Conservation (phyloP, 2,113 vertebrate species). For the Microtus oregoni region DNA sequence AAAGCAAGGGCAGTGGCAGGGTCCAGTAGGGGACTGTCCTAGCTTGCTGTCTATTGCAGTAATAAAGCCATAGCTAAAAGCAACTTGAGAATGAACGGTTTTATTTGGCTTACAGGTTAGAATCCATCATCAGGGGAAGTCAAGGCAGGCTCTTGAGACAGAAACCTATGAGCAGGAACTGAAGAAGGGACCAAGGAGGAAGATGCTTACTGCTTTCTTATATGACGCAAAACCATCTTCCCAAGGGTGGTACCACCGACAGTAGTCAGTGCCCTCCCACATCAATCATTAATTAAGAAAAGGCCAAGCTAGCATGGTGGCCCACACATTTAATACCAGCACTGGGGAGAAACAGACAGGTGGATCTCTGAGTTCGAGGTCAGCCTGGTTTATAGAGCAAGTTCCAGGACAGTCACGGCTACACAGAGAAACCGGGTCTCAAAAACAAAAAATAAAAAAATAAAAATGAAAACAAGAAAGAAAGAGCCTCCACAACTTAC, state of each 20-base stretch:
- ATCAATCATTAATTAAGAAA: neutral
- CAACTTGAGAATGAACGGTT: neutral
- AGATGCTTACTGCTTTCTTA: neutral
- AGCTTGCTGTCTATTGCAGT: neutral
- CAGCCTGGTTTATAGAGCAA: neutral
- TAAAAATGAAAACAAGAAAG: neutral
- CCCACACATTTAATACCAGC: neutral
- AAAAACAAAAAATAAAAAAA: neutral
- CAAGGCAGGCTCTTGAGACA: neutral
- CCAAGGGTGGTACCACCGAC: neutral
- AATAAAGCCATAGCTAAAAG: neutral
- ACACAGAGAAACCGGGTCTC: neutral
- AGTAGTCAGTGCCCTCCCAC: neutral
- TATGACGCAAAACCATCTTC: neutral
- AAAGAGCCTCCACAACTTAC: neutral
- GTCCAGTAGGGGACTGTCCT: neutral
- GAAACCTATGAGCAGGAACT: neutral
- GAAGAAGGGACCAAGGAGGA: neutral
- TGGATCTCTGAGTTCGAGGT: neutral
- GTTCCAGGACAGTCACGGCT: neutral
- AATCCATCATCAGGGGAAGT: neutral
- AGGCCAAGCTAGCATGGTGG: neutral
- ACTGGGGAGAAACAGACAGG: too few relatives aligned
- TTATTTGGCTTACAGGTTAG: neutral
- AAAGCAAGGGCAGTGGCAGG: neutral